These are phyloP conservation scores for Gymnothorax javanicus DNA, from an alignment of 2,797 vertebrate genomes.

Conservation along the genomic window DNA sequence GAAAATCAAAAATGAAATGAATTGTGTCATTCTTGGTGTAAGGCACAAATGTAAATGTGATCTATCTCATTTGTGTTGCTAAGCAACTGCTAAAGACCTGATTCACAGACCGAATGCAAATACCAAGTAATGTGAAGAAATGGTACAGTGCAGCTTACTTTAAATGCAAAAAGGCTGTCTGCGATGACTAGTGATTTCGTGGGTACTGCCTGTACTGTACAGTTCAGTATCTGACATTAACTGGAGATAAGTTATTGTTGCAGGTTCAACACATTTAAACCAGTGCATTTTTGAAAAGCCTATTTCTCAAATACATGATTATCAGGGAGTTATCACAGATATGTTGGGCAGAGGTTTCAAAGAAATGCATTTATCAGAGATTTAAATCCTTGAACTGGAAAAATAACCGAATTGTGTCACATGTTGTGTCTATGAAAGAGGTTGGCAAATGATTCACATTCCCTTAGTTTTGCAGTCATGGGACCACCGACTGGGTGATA, in stretches of 20 bases:
- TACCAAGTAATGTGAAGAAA: conserved; percentile 3
- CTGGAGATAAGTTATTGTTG: conserved; percentile 51
- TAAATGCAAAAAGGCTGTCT: conserved; percentile 28
- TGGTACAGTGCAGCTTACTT: background rate
- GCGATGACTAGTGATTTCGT: conserved; percentile 34
- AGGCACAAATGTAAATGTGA: conserved; percentile 1
- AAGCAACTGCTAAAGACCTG: conserved; percentile 14
- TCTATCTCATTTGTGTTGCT: conserved; percentile 41
- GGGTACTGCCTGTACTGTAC: conserved; percentile 29
- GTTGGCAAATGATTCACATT: background rate
- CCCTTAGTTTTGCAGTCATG: background rate
- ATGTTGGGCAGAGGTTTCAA: conserved; percentile 25
- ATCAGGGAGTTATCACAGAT: conserved; percentile 26
- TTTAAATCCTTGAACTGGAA: conserved; percentile 60
- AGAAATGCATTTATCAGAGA: conserved; percentile 54
- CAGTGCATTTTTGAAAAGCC: conserved; percentile 21
- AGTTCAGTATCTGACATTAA: conserved; percentile 35
- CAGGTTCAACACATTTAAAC: conserved; percentile 58
- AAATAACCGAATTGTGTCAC: conserved; percentile 56
- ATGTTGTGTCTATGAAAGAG: conserved; percentile 55
- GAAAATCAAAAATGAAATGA: conserved; percentile 34
- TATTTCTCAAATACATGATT: conserved; percentile 21
- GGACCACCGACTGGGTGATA: background rate
- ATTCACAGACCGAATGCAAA: conserved; percentile 15
- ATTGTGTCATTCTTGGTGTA: conserved; percentile 5